A percentile compares a stretch with the other conserved stretches of the same genome.
Evolutionary conservation across 2,797 vertebrate genomes (phyloP).

Genomic region (Coendou prehensilis): DNA sequence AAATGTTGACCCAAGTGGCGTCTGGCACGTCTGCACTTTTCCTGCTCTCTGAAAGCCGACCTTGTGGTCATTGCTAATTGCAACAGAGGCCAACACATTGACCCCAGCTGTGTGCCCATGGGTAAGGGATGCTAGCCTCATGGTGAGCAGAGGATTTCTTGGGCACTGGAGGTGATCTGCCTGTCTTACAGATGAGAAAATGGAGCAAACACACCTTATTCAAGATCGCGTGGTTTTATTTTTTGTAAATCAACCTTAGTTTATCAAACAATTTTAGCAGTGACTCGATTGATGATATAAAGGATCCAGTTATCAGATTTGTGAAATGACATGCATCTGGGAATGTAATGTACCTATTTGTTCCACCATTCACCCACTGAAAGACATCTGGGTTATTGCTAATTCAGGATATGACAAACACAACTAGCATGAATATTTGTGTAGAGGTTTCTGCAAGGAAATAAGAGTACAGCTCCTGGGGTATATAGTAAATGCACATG

Average conservation of each 20-base stretch:
- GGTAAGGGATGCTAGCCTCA: not conserved
- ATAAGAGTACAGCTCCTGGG: not conserved
- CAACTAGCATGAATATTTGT: not conserved
- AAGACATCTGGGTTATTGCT: not conserved
- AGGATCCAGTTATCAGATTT: not conserved
- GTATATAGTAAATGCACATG: not conserved
- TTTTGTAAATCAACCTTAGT: not conserved
- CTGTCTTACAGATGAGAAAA: not conserved
- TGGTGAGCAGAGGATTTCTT: not conserved
- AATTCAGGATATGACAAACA: not conserved
- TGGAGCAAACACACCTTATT: not conserved
- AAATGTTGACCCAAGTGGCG: not conserved
- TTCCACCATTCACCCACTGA: not conserved
- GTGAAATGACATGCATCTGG: not conserved
- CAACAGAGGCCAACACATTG: not conserved
- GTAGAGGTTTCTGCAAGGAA: not conserved
- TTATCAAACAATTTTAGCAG: not conserved
- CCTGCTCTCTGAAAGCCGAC: not conserved
- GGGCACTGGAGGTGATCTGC: not conserved
- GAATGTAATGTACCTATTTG: not conserved
- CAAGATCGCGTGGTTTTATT: not conserved
- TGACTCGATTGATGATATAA: not conserved
- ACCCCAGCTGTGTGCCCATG: not conserved
- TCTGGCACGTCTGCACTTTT: not conserved
- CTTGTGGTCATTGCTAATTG: not conserved